Conservation (phyloP, 2,797 vertebrate species). For the Oreonectes daqikongensis region DNA sequence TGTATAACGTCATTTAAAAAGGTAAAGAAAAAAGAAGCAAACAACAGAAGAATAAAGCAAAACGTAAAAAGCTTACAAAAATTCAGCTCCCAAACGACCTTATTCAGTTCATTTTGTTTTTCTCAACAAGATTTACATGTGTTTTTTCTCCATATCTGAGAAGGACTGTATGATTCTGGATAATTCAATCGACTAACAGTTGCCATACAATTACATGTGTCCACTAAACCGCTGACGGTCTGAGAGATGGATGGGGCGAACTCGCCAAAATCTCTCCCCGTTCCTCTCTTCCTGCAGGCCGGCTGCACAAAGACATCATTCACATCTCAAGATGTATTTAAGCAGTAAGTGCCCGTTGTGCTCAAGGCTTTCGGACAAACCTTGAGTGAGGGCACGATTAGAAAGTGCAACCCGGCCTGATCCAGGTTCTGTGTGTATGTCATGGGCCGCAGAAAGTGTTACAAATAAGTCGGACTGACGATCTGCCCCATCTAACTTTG, state of each 20-base stretch:
- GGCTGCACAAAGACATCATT: slow-evolving; percentile 74
- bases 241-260: slow-evolving; percentile 59
- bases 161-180: slow-evolving; percentile 45
- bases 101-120: no score
- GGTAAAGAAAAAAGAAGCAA: no score
- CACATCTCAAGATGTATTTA: slow-evolving; percentile 78
- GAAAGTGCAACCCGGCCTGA: no score
- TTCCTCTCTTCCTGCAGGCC: slow-evolving; percentile 58
- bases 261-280: slow-evolving; percentile 57
- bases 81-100: no score
- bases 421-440: background rate
- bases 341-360: slow-evolving; percentile 76
- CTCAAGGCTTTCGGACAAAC: slow-evolving; percentile 49
- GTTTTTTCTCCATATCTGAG: no score
- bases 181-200: slow-evolving; percentile 69
- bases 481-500: background rate
- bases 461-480: background rate
- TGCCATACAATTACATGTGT: slow-evolving; percentile 73
- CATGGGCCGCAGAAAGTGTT: background rate
- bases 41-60: no score
- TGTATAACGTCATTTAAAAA: no score
- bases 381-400: background rate
- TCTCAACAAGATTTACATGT: no score
- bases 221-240: slow-evolving; percentile 65
- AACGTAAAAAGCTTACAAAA: no score